Conservation (phyloP, 2,113 vertebrate species). For the Protobothrops mucrosquamatus region DNA sequence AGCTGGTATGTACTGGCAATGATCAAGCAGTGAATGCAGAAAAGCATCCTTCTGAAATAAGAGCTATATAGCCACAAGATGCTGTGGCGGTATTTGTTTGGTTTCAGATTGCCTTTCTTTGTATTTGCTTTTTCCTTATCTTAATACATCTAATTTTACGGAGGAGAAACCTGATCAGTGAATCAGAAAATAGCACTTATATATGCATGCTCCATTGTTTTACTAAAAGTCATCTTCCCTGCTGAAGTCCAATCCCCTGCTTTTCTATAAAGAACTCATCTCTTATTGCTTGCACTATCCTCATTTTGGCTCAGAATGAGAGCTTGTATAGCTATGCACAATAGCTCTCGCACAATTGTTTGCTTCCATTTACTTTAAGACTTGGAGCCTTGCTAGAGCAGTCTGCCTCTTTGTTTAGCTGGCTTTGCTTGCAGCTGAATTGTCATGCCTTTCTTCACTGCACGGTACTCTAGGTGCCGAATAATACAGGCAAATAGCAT, state of each 20-base stretch:
- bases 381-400: background rate
- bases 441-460: slow-evolving; percentile 10
- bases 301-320: background rate
- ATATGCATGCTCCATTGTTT: background rate
- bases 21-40: background rate
- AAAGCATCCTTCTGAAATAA: background rate
- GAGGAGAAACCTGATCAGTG: background rate
- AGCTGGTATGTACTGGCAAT: background rate
- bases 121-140: background rate
- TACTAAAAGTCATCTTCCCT: background rate
- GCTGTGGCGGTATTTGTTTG: background rate
- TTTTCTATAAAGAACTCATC: background rate
- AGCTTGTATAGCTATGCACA: background rate
- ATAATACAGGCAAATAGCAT: slow-evolving; percentile 14
- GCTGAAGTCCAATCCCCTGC: background rate
- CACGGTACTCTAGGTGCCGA: background rate
- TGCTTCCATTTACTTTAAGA: background rate
- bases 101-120: background rate
- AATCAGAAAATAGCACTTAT: background rate
- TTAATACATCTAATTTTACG: background rate
- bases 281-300: background rate
- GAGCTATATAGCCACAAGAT: background rate
- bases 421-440: background rate
- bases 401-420: slow-evolving; percentile 8
- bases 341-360: background rate